These are phyloP conservation scores for Nannoperca obscura DNA, from an alignment of 2,797 vertebrate species.

Conservation along the genomic window DNA sequence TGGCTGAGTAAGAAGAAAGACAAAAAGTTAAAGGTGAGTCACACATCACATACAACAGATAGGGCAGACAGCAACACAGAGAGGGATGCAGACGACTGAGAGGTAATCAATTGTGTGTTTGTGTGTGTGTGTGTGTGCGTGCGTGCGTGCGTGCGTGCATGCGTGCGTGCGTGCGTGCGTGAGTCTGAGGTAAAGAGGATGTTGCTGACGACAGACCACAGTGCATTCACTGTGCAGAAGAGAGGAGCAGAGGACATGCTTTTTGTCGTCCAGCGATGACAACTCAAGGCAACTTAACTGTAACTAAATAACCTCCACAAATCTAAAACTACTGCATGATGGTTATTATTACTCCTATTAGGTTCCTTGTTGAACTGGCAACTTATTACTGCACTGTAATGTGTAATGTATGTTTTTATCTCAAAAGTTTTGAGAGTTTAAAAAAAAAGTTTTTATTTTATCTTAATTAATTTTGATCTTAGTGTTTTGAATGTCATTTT, in stretches of 20 bases:
- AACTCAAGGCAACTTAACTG: too few relatives aligned
- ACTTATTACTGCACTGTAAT: too few relatives aligned
- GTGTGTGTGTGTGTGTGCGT: neutral
- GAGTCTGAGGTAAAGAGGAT: conserved; percentile 24
- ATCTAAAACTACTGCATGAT: neutral
- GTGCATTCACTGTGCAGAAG: neutral
- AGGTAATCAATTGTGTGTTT: conserved; percentile 33
- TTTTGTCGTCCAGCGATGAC: too few relatives aligned
- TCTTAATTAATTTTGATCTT: too few relatives aligned
- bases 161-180: conserved; percentile 26
- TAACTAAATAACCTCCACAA: conserved; percentile 1
- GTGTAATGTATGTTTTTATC: too few relatives aligned
- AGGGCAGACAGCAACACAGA: conserved; percentile 4
- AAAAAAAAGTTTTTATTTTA: too few relatives aligned
- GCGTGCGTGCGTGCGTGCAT: neutral
- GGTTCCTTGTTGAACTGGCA: neutral
- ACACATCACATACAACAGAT: conserved; percentile 18
- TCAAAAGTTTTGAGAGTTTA: too few relatives aligned
- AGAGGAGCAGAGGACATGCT: neutral
- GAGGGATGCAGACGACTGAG: neutral
- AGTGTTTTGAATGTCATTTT: too few relatives aligned
- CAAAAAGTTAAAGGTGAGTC: conserved; percentile 51
- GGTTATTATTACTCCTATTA: conserved; percentile 2
- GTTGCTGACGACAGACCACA: neutral
- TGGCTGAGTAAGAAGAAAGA: conserved; percentile 13